Percentiles rank a stretch among this genome's conserved stretches.
Conservation (phyloP, 1,140 invertebrate species). For the Leptestheria dahalacensis region DNA sequence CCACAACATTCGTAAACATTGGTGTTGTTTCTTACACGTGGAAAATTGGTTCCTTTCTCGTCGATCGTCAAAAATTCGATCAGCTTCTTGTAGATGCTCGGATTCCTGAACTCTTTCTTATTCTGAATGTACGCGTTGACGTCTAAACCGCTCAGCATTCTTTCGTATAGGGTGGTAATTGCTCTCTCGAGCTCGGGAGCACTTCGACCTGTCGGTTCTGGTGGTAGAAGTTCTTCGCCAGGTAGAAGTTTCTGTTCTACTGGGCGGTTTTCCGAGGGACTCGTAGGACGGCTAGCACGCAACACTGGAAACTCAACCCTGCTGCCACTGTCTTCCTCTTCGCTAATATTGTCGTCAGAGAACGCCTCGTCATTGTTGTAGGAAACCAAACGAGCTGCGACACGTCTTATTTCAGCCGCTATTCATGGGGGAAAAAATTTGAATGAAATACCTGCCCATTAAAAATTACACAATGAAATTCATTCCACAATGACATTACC, state of each 20-base stretch:
- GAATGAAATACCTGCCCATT: neutral
- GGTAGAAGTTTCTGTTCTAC: neutral
- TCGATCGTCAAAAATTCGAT: slow-evolving; percentile 88
- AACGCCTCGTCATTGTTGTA: slow-evolving; percentile 13
- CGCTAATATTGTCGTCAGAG: slow-evolving; percentile 10
- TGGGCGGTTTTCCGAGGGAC: neutral
- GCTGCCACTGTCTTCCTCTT: slow-evolving; percentile 21
- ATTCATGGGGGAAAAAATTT: neutral
- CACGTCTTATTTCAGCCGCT: slow-evolving; percentile 4
- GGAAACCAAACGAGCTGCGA: slow-evolving; percentile 10
- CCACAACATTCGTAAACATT: too few relatives aligned
- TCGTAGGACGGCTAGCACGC: neutral
- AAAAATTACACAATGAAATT: neutral
- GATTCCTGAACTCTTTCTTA: slow-evolving; percentile 85
- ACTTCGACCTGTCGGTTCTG: slow-evolving; percentile 17
- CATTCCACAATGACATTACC: slow-evolving; percentile 1
- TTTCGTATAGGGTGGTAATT: slow-evolving; percentile 59
- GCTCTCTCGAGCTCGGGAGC: slow-evolving; percentile 38
- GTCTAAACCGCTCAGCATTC: slow-evolving; percentile 55
- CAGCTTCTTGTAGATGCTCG: slow-evolving; percentile 92
- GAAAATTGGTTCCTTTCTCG: slow-evolving; percentile 90
- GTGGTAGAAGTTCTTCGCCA: slow-evolving; percentile 19
- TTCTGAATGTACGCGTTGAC: slow-evolving; percentile 81
- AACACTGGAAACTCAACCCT: slow-evolving; percentile 18
- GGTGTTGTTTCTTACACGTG: too few relatives aligned